These are phyloP conservation scores for Lobophora halterata DNA, from an alignment of 2,888 invertebrate species.

Conservation along the genomic window DNA sequence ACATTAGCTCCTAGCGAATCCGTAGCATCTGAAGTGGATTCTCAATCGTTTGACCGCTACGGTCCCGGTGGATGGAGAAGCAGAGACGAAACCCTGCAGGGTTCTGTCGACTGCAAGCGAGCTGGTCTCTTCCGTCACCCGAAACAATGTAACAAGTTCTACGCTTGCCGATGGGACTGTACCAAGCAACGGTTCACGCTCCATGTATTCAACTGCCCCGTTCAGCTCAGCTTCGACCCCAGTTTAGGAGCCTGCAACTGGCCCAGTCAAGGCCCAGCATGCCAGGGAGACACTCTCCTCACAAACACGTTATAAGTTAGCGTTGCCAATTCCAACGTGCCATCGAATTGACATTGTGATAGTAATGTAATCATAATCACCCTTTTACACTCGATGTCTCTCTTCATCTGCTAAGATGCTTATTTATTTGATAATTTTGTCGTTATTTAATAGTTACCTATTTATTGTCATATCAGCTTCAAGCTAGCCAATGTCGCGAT, in stretches of 20 bases:
- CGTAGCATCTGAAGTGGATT: constrained; percentile 48
- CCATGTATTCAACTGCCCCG: constrained; percentile 89
- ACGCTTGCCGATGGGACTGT: constrained; percentile 90
- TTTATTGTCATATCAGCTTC: constrained; percentile 64
- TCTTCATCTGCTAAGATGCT: constrained; percentile 60
- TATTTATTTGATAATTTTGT: constrained; percentile 74
- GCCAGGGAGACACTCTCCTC: constrained; percentile 85
- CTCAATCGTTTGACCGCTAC: constrained; percentile 80
- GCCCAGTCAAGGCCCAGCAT: constrained; percentile 90
- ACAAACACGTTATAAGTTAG: constrained; percentile 71
- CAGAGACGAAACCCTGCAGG: constrained; percentile 81
- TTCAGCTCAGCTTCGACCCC: constrained; percentile 88
- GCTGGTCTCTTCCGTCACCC: constrained; percentile 86
- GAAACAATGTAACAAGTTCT: constrained; percentile 90
- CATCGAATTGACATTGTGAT: constrained; percentile 74
- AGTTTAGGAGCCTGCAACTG: constrained; percentile 90
- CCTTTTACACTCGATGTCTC: constrained; percentile 45
- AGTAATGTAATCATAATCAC: constrained; percentile 59
- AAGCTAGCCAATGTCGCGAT: constrained; percentile 52
- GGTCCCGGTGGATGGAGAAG: constrained; percentile 83
- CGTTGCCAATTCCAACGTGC: constrained; percentile 58
- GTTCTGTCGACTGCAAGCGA: constrained; percentile 82
- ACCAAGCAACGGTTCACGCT: constrained; percentile 87
- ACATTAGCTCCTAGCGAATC: constrained; percentile 39
- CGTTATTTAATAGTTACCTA: constrained; percentile 75